A percentile compares a stretch with the other conserved stretches of the same genome.
phyloP scores from a whole-genome alignment of 2,113 vertebrate genomes.

The Cyrtonyx montezumae region DNA sequence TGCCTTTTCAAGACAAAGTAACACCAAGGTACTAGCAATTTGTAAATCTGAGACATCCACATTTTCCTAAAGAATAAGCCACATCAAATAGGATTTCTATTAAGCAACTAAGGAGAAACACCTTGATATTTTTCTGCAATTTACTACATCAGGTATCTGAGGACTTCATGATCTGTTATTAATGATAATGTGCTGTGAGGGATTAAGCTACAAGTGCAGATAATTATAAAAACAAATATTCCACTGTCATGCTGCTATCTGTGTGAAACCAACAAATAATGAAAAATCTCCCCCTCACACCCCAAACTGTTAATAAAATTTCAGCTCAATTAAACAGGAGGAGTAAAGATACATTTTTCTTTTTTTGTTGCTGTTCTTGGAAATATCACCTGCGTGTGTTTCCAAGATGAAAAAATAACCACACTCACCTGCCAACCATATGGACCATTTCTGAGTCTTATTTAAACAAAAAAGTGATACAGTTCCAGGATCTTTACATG shows the following conservation, averaged over 20 bases:
- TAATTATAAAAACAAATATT: not conserved
- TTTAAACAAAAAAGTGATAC: not conserved
- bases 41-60: not conserved
- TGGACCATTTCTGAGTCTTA: not conserved
- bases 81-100: not conserved
- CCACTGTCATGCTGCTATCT: not conserved
- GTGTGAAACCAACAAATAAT: not conserved
- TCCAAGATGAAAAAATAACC: not conserved
- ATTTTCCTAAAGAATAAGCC: not conserved
- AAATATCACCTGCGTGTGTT: not conserved
- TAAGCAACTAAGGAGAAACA: not conserved
- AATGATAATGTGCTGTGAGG: not conserved
- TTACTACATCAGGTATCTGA: not conserved
- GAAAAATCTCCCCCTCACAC: not conserved
- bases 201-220: not conserved
- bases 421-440: not conserved
- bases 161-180: not conserved
- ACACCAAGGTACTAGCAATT: not conserved
- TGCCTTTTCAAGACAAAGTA: not conserved
- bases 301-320: not conserved
- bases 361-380: conserved; percentile 11
- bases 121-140: not conserved
- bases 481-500: not conserved
- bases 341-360: not conserved
- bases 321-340: not conserved